Conservation (phyloP, 2,113 vertebrate genomes). For the Brachionichthys hirsutus region DNA sequence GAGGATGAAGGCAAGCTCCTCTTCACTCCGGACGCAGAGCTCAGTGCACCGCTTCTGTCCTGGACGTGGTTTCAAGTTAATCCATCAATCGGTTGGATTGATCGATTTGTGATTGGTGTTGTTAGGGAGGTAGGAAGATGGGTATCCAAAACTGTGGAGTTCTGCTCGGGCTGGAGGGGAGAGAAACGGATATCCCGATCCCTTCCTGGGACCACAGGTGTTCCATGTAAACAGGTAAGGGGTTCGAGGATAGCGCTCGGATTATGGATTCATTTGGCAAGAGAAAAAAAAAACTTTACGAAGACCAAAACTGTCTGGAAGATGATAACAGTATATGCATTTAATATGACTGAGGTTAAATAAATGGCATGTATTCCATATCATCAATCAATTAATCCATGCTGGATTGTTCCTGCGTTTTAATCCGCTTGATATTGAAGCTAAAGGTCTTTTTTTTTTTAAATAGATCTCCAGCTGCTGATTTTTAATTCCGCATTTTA, state of each 20-base stretch:
- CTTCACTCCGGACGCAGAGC: slow-evolving; percentile 5
- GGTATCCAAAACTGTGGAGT: slow-evolving; percentile 33
- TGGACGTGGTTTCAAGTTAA: background rate
- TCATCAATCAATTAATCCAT: no score
- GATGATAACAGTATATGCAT: no score
- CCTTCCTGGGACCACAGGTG: slow-evolving; percentile 64
- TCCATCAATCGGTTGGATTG: slow-evolving; percentile 3
- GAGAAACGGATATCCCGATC: slow-evolving; percentile 29
- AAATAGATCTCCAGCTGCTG: no score
- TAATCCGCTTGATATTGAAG: no score
- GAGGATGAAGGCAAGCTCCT: background rate
- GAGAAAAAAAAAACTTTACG: no score
- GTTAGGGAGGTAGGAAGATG: slow-evolving; percentile 25
- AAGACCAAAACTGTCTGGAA: no score
- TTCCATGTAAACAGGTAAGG: slow-evolving; percentile 50
- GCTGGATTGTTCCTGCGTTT: no score
- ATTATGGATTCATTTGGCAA: background rate
- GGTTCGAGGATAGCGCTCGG: no score
- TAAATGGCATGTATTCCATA: no score
- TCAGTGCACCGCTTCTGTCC: background rate
- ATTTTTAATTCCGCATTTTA: no score
- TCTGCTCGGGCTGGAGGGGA: slow-evolving; percentile 51
- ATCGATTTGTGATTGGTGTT: slow-evolving; percentile 14
- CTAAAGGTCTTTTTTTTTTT: no score
- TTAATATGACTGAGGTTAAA: no score